Evolutionary conservation across 2,797 vertebrate species (phyloP).

Genomic region (Gymnothorax reevesii): DNA sequence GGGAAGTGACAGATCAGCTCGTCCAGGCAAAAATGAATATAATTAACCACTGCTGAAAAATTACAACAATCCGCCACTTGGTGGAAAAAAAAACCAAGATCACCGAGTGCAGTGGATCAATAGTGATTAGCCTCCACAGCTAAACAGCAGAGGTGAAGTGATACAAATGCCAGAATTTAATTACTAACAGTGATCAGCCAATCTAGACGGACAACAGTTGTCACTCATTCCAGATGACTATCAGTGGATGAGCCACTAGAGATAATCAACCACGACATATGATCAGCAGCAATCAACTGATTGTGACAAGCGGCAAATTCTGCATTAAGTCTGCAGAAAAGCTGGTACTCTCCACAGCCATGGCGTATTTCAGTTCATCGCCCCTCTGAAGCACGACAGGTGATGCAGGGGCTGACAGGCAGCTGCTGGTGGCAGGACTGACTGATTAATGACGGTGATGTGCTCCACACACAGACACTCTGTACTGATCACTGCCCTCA

Average conservation of each 20-base stretch:
- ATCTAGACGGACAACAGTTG: no score
- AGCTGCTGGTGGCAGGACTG: constrained; percentile 30
- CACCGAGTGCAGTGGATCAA: background rate
- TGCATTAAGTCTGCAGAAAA: no score
- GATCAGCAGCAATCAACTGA: no score
- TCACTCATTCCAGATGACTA: no score
- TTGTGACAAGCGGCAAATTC: no score
- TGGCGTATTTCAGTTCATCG: background rate
- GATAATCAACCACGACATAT: no score
- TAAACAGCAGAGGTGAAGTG: background rate
- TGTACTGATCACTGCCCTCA: constrained; percentile 21
- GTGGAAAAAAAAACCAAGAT: background rate
- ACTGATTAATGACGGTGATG: constrained; percentile 19
- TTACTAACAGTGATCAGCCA: no score
- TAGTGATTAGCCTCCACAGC: background rate
- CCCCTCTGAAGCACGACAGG: constrained; percentile 7
- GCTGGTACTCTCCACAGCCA: background rate
- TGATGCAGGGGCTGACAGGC: constrained; percentile 21
- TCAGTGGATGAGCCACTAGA: no score
- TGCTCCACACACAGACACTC: constrained; percentile 19
- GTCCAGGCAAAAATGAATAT: background rate
- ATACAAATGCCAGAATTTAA: background rate
- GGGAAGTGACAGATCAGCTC: background rate
- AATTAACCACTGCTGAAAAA: no score
- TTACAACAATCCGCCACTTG: no score